Percentiles rank a stretch among this genome's conserved stretches.
These are phyloP conservation scores for Fragum fragum DNA, from an alignment of 2,888 invertebrate species.

Conservation along the genomic window DNA sequence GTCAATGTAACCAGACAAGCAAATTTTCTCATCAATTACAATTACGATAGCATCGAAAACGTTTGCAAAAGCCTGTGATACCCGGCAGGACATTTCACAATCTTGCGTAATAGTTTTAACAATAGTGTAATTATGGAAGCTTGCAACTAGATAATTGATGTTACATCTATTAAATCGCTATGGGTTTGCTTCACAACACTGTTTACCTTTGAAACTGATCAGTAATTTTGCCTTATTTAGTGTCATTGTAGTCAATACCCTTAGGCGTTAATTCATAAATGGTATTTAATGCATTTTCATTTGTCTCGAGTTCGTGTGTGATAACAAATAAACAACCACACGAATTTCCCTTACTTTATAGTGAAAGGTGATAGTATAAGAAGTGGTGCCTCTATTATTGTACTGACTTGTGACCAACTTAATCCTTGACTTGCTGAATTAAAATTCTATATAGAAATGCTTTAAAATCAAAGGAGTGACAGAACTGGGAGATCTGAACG, in stretches of 20 bases:
- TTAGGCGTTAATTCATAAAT: constrained; percentile 12
- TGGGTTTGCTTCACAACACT: background rate
- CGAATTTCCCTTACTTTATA: no score
- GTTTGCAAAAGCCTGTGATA: background rate
- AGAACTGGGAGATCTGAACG: no score
- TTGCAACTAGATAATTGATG: background rate
- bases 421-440: no score
- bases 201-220: constrained; percentile 25
- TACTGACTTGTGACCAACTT: no score
- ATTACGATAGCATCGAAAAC: background rate
- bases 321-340: background rate
- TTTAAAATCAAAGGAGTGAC: no score
- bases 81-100: background rate
- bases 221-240: constrained; percentile 7
- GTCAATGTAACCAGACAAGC: no score
- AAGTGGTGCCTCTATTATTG: no score
- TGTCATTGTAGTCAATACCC: constrained; percentile 2
- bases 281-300: background rate
- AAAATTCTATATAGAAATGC: no score
- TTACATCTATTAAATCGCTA: constrained; percentile 11
- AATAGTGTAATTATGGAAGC: constrained; percentile 9
- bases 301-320: background rate
- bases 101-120: constrained; percentile 6
- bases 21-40: background rate
- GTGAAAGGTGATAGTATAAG: no score